Percentiles rank a stretch among this genome's conserved stretches.
These are phyloP conservation scores for Paraplagusia blochii DNA, from an alignment of 2,113 vertebrate species.

Conservation along the genomic window DNA sequence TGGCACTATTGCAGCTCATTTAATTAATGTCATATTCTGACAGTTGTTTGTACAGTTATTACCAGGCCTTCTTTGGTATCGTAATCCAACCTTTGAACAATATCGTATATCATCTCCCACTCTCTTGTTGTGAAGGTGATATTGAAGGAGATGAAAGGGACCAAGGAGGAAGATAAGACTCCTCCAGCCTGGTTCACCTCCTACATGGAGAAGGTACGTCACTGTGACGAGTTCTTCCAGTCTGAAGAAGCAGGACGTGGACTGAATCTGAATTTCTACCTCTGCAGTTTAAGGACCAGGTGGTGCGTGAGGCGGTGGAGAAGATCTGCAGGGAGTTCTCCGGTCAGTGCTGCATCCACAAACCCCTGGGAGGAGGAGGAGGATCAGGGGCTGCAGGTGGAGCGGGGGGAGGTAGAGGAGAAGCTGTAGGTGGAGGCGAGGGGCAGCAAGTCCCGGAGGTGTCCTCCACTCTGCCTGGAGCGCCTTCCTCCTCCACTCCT, in stretches of 20 bases:
- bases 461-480: constrained; percentile 65
- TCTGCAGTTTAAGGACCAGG: constrained; percentile 90
- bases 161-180: constrained; percentile 78
- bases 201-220: constrained; percentile 87
- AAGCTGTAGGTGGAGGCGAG: constrained; percentile 43
- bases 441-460: constrained; percentile 63
- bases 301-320: constrained; percentile 92
- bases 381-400: constrained; percentile 9
- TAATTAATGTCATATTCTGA: too few species aligned
- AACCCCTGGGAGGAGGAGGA: constrained; percentile 59
- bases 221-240: too few species aligned
- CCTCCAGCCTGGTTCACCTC: constrained; percentile 95
- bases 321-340: constrained; percentile 89
- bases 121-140: constrained; percentile 53
- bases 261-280: too few species aligned
- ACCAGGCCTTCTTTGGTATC: too few species aligned
- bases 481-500: constrained; percentile 75
- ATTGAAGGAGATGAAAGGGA: constrained; percentile 72
- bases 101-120: not conserved
- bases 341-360: constrained; percentile 84
- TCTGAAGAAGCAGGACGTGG: not conserved
- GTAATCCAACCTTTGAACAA: too few species aligned
- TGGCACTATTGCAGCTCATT: too few species aligned
- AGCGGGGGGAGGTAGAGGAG: constrained; percentile 40
- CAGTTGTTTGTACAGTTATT: too few species aligned